Percentiles rank a stretch among this genome's conserved stretches.
Evolutionary conservation across 2,888 invertebrate genomes (phyloP).

Genomic region (Autographa gamma): DNA sequence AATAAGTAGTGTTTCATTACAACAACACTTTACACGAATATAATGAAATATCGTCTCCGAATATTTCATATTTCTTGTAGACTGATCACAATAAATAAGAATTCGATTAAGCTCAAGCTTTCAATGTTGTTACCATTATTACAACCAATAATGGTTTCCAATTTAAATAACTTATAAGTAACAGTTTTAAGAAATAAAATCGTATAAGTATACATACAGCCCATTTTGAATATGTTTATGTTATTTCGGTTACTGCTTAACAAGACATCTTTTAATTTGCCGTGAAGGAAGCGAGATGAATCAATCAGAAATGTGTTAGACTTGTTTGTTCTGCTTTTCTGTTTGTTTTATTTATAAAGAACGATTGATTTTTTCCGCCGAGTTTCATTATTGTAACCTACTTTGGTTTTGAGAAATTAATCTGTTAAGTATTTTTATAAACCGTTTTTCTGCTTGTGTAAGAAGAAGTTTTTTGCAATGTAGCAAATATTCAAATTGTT

Average conservation of each 20-base stretch:
- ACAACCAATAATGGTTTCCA: no score
- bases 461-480: background rate
- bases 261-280: background rate
- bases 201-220: no score
- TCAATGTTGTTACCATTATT: no score
- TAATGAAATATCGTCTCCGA: no score
- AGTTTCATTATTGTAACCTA: background rate
- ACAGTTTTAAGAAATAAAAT: no score
- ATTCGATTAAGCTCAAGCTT: no score
- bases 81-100: no score
- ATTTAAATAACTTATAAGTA: no score
- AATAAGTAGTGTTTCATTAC: no score
- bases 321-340: background rate
- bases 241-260: conserved; percentile 2
- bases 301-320: background rate
- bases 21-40: no score
- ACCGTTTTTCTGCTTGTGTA: background rate
- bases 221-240: background rate
- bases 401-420: background rate
- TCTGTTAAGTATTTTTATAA: background rate
- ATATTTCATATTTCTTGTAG: no score
- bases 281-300: background rate
- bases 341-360: background rate
- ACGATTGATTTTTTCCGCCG: background rate
- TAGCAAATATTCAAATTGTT: background rate